Evolutionary conservation across 2,888 invertebrate genomes (phyloP), one percentile per base, ranked within the genome.

Genomic region (Camponotus fellah): DNA sequence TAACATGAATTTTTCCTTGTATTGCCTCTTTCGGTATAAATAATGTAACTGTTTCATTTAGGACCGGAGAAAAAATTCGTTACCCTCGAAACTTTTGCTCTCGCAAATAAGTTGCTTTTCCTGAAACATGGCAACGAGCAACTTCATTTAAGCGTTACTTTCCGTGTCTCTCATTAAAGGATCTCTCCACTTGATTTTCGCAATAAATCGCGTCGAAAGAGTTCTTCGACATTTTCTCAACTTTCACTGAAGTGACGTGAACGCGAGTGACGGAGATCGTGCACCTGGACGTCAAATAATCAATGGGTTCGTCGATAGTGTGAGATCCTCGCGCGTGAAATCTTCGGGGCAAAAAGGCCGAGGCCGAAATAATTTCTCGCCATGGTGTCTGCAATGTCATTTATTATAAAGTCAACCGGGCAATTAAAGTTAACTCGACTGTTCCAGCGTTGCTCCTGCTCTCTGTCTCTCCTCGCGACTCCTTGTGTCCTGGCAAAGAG

Each of bases 361-460:
- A 86, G 82, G 84, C 40, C 84, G 86, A 84, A 84, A 86, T 79
- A 91, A 88, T 89, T 91, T 91, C 90, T 91, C 76, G 84, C 83
- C 72, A 80, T 86, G 84, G 76, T 85, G 91, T 91, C 90, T 88
- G 90, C 92, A 88, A 86, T 89, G 90, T 92, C 92, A 91, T 93
- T 92, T 91, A 93, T 92, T 92, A 92, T 88, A 90, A 91, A 91
- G 90, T 87, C 90, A 88, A 89, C 87, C 88, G 89, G 87, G 90
- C 92, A 93, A 93, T 93, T 93, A 93, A 92, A 92, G 91, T 93
- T 92, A 90, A 92, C 91, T 92, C 91, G 91, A 82, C 84, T 88
- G 77, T 88, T 84, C 85, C 85, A 87, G 74, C 65, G 74, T 53
- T 40, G 79, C 62, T 82, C 66, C 65, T 62, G 69, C 79, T 77